Evolutionary conservation across 2,797 vertebrate genomes (phyloP).

Genomic region (Chloroceryle amazona): DNA sequence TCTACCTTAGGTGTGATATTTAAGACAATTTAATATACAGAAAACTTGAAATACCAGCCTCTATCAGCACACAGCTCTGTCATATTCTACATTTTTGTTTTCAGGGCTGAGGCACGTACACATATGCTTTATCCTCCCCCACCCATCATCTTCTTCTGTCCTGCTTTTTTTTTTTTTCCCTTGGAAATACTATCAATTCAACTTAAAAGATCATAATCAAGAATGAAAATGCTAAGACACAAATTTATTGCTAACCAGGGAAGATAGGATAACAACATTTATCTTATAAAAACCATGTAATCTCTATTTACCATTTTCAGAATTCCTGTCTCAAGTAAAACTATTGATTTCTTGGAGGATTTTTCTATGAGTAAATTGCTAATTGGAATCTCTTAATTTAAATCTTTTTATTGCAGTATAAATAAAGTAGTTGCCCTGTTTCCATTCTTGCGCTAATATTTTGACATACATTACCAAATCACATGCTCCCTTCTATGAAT

Average conservation of each 20-base stretch:
- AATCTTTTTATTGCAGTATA: neutral
- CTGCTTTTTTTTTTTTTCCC: neutral
- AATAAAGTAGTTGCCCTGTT: neutral
- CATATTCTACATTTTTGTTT: neutral
- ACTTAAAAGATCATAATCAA: neutral
- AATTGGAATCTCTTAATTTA: neutral
- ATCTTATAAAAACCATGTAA: neutral
- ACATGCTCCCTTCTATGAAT: neutral
- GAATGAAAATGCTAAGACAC: neutral
- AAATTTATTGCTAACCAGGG: neutral
- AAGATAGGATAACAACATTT: neutral
- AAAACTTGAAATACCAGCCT: neutral
- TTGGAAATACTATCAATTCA: neutral
- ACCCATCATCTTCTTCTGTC: neutral
- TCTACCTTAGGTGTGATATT: neutral
- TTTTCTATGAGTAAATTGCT: neutral
- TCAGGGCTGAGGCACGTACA: fast-evolving
- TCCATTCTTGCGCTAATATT: neutral
- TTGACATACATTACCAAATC: neutral
- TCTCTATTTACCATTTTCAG: neutral
- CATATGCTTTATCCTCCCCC: no score
- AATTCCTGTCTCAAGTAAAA: neutral
- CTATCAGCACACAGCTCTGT: neutral
- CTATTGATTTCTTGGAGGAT: neutral
- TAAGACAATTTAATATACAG: neutral